Evolutionary conservation across 2,113 vertebrate genomes (phyloP).

Genomic region (Zapornia atra): DNA sequence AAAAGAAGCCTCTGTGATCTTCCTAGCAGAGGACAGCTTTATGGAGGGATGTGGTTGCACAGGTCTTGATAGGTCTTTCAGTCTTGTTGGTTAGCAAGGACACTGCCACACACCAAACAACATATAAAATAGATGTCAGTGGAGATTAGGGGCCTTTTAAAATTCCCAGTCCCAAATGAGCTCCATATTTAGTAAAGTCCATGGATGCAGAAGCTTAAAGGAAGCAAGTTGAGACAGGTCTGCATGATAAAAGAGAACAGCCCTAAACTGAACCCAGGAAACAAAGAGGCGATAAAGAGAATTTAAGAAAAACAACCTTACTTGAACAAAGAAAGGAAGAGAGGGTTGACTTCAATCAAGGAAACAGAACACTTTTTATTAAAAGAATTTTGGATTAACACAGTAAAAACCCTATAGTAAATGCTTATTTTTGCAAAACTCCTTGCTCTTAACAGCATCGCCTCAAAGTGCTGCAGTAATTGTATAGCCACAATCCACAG

Average conservation of each 20-base stretch:
- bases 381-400: neutral
- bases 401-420: neutral
- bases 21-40: neutral
- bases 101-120: neutral
- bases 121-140: neutral
- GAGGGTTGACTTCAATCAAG: neutral
- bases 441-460: neutral
- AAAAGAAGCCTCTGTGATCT: neutral
- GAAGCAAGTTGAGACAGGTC: neutral
- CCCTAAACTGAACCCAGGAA: neutral
- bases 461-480: slow-evolving; percentile 8
- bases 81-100: neutral
- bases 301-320: neutral
- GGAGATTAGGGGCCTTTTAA: neutral
- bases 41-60: neutral
- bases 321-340: neutral
- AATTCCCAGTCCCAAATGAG: neutral
- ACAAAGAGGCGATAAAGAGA: neutral
- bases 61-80: neutral
- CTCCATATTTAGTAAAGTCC: neutral
- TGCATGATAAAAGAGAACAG: neutral
- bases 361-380: neutral
- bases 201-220: neutral
- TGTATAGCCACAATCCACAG: neutral
- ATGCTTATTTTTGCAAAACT: neutral